Evolutionary conservation across 2,888 invertebrate species (phyloP).

Genomic region (Chymomyza caudatula): DNA sequence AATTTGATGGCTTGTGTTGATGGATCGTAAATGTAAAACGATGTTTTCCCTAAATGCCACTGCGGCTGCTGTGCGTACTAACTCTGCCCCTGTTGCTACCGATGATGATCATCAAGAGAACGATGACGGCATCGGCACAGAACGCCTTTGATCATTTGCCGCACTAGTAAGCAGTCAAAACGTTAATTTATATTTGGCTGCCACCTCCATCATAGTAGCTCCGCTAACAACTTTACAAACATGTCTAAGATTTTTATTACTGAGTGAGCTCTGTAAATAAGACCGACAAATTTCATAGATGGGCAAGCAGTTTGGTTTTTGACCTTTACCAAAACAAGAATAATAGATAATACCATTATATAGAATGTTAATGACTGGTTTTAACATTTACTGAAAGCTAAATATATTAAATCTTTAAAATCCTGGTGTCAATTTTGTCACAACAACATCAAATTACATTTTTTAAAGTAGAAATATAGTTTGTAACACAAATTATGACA

Average conservation of each 20-base stretch:
- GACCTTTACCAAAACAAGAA: no score
- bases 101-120: slow-evolving; percentile 53
- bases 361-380: no score
- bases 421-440: no score
- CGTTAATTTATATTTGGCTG: slow-evolving; percentile 57
- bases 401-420: no score
- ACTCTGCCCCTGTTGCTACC: not conserved
- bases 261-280: no score
- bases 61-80: slow-evolving; percentile 1
- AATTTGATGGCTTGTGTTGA: slow-evolving; percentile 78
- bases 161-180: slow-evolving; percentile 74
- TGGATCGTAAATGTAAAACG: slow-evolving; percentile 75
- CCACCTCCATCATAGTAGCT: slow-evolving; percentile 25
- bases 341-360: no score
- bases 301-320: no score
- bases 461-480: no score
- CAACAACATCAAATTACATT: no score
- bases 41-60: slow-evolving; percentile 54
- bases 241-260: slow-evolving; percentile 73
- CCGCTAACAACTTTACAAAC: slow-evolving; percentile 72
- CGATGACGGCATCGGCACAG: slow-evolving; percentile 64
- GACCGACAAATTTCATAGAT: no score
- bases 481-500: no score
- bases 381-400: no score
- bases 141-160: slow-evolving; percentile 70